phyloP scores from a whole-genome alignment of 2,888 invertebrate genomes.

The Leptothorax acervorum region DNA sequence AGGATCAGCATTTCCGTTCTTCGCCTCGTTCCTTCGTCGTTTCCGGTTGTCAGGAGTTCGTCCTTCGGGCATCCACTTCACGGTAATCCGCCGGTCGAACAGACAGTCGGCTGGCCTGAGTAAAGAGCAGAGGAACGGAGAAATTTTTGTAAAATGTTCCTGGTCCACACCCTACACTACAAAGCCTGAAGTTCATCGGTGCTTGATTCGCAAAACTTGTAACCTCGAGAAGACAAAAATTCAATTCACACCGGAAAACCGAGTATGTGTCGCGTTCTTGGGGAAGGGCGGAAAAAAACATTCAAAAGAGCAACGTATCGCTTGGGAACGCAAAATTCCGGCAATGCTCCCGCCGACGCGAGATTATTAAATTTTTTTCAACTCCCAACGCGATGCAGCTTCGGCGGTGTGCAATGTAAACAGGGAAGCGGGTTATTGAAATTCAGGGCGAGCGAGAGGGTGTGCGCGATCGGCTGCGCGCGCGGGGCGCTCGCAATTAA shows the following conservation, averaged over 20 bases:
- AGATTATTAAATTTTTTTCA: conserved; percentile 52
- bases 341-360: neutral
- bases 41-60: conserved; percentile 23
- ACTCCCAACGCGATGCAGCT: conserved; percentile 20
- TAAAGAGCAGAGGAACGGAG: neutral
- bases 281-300: neutral
- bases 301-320: conserved; percentile 15
- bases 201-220: conserved; percentile 13
- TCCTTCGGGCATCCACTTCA: conserved; percentile 3
- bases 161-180: neutral
- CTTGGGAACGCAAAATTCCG: conserved; percentile 23
- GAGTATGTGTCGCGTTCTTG: conserved; percentile 2
- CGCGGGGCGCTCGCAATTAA: conserved; percentile 19
- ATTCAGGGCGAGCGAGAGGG: conserved; percentile 17
- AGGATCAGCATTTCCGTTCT: conserved; percentile 46
- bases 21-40: neutral
- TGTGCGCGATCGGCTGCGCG: conserved; percentile 17
- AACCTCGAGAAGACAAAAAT: conserved; percentile 18
- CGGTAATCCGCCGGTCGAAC: conserved; percentile 27
- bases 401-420: conserved; percentile 42
- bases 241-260: conserved; percentile 30
- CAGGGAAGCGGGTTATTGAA: conserved; percentile 46
- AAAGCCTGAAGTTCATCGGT: neutral
- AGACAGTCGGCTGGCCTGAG: neutral
- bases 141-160: conserved; percentile 26